Conservation (phyloP, 92 coral and sea anemone genomes). For the Muricea muricata region DNA sequence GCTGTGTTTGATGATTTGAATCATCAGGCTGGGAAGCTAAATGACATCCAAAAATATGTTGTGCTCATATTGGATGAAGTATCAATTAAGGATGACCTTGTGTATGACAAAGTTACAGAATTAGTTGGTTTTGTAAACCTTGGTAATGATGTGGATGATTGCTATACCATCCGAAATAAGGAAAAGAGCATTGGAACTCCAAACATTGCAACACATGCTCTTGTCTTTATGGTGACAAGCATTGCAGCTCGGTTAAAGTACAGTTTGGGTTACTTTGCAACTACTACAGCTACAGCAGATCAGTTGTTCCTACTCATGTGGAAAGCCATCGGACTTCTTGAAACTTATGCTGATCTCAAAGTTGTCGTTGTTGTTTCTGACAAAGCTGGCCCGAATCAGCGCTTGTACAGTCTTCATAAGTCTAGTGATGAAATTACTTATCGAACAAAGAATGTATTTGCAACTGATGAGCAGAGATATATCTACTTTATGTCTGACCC, state of each 20-base stretch:
- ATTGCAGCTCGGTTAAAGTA: constrained; percentile 9
- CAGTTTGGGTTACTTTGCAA: constrained; percentile 30
- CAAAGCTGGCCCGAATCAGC: constrained; percentile 28
- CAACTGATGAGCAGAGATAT: constrained; percentile 20
- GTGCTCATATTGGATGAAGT: constrained; percentile 9
- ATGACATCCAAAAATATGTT: not conserved
- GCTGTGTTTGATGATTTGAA: constrained; percentile 13
- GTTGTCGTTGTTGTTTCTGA: constrained; percentile 16
- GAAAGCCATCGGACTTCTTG: constrained; percentile 21
- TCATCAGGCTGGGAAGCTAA: constrained; percentile 12
- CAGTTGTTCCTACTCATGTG: constrained; percentile 27
- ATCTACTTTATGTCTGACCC: constrained; percentile 22
- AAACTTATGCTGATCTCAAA: constrained; percentile 26
- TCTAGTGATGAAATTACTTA: constrained; percentile 25
- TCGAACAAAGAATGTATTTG: constrained; percentile 22
- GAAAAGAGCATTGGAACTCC: not conserved
- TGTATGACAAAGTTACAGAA: not conserved
- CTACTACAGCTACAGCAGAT: constrained; percentile 37
- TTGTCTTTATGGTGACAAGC: constrained; percentile 14
- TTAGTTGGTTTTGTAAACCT: constrained; percentile 22
- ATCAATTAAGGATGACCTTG: constrained; percentile 11
- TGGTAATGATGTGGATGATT: constrained; percentile 16
- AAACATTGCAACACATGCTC: constrained; percentile 17
- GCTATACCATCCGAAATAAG: not conserved
- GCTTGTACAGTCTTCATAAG: constrained; percentile 27